A percentile compares a stretch with the other conserved stretches of the same genome.
Conservation (phyloP, 2,888 invertebrate species). For the Phalangium opilio region DNA sequence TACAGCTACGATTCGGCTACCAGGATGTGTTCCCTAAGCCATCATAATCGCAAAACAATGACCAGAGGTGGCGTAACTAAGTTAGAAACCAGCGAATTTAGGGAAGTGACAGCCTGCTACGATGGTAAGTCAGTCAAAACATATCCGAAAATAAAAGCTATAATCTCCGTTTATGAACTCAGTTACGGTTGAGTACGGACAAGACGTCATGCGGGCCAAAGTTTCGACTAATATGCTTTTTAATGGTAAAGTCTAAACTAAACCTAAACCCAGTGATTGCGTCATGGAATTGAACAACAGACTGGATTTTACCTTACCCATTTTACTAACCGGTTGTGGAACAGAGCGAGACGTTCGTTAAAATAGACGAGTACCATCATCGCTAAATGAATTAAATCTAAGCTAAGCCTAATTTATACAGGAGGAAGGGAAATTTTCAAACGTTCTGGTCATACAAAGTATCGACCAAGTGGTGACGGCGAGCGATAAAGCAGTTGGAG, state of each 20-base stretch:
- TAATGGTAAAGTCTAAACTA: constrained; percentile 20
- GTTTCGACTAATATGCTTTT: constrained; percentile 18
- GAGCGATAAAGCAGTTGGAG: constrained; percentile 21
- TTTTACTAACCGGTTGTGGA: constrained; percentile 18
- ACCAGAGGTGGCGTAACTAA: neutral
- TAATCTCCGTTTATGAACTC: constrained; percentile 2
- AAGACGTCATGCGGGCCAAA: constrained; percentile 16
- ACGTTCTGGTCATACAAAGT: constrained; percentile 21
- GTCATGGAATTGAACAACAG: constrained; percentile 15
- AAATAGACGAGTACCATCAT: neutral
- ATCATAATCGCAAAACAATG: constrained; percentile 26
- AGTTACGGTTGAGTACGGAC: constrained; percentile 17
- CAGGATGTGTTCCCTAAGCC: constrained; percentile 31
- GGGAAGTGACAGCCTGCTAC: constrained; percentile 18
- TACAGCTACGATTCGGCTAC: constrained; percentile 10
- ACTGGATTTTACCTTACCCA: constrained; percentile 18
- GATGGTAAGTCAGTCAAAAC: constrained; percentile 10
- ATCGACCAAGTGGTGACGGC: constrained; percentile 21
- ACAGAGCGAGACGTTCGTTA: constrained; percentile 17
- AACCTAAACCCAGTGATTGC: constrained; percentile 17
- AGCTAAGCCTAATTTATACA: too few species aligned
- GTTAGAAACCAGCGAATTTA: constrained; percentile 9
- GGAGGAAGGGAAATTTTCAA: constrained; percentile 22
- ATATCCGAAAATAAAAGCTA: too few species aligned
- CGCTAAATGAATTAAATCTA: too few species aligned